Evolutionary conservation across 2,888 invertebrate species (phyloP), one percentile per base, ranked within the genome.

Genomic region (Tipula lateralis): DNA sequence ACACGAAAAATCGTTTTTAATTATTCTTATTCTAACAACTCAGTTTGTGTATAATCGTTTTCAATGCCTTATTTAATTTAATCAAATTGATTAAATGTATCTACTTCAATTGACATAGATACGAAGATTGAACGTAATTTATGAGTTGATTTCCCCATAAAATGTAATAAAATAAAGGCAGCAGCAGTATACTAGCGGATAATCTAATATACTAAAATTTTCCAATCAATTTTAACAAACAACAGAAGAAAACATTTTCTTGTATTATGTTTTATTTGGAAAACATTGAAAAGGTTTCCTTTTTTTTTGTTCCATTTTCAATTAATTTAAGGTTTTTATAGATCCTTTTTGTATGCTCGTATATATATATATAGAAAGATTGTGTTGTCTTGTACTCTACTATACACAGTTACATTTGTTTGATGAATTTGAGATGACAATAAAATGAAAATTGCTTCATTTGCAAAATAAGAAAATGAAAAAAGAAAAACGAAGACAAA

Each of bases 271-370:
- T 66, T 66, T 66, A 66, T 66, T 66, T 66, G 9, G 24, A 24
- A 66, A 66, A 66, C 66, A 66, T 66, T 66, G 66, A 66, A 66
- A 66, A 66, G 66, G 66, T 66, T 66, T 66, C 24, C 66, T 24
- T 24, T 66, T 44, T 44, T 66, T 66, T 66, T 66, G 66, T 66
- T 66, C 24, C 66, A 66, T 66, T 66, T 66, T 66, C 66, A 66
- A 66, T 66, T 66, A 66, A 66, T 66, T 66, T 66, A 66, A 66
- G 66, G 66, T 66, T 66, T 66, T 66, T 66, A 66, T 66, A 66
- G 66, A 66, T 66, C 66, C 66, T 66, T 66, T 66, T 66, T 16
- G n/a, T n/a, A n/a, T n/a, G n/a, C n/a, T n/a, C n/a, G n/a, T n/a
- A 19, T 50, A 16, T 6, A 19, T 50, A 5, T 44, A 16, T 50